Evolutionary conservation across 1,140 invertebrate species (phyloP).

Genomic region (Trissolcus basalis): DNA sequence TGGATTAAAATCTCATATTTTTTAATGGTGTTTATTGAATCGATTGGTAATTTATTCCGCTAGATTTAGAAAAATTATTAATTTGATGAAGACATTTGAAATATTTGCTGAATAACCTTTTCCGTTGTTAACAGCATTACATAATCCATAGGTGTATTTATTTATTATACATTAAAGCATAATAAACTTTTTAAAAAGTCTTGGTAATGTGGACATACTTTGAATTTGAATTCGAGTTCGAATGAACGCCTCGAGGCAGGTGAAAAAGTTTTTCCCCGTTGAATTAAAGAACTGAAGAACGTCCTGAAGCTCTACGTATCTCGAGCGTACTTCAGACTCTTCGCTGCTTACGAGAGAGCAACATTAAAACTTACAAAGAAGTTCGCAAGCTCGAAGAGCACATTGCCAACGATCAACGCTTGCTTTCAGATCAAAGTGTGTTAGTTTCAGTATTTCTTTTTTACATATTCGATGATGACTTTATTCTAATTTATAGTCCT

Average conservation of each 20-base stretch:
- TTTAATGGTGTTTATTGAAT: too few relatives aligned
- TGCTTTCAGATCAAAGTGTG: conserved; percentile 36
- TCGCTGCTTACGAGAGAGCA: conserved; percentile 55
- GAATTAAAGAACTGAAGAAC: conserved; percentile 58
- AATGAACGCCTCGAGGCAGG: conserved; percentile 45
- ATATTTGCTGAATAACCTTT: too few relatives aligned
- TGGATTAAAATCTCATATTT: too few relatives aligned
- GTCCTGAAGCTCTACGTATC: conserved; percentile 56
- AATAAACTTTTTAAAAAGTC: conserved; percentile 33
- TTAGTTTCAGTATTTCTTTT: conserved; percentile 19
- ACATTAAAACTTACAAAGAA: conserved; percentile 66
- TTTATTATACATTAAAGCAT: conserved; percentile 11
- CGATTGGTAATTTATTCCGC: too few relatives aligned
- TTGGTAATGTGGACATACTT: conserved; percentile 34
- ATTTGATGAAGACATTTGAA: too few relatives aligned
- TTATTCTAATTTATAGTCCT: conserved; percentile 20
- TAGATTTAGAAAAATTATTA: too few relatives aligned
- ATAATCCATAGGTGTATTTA: too few relatives aligned
- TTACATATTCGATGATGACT: conserved; percentile 29
- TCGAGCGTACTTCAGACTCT: conserved; percentile 60
- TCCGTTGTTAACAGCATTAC: too few relatives aligned
- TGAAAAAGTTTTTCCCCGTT: conserved; percentile 62
- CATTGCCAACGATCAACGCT: conserved; percentile 43
- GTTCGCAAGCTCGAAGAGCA: conserved; percentile 39
- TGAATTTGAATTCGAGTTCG: conserved; percentile 44